phyloP scores from a whole-genome alignment of 2,888 invertebrate species.

The Hedya salicella region DNA sequence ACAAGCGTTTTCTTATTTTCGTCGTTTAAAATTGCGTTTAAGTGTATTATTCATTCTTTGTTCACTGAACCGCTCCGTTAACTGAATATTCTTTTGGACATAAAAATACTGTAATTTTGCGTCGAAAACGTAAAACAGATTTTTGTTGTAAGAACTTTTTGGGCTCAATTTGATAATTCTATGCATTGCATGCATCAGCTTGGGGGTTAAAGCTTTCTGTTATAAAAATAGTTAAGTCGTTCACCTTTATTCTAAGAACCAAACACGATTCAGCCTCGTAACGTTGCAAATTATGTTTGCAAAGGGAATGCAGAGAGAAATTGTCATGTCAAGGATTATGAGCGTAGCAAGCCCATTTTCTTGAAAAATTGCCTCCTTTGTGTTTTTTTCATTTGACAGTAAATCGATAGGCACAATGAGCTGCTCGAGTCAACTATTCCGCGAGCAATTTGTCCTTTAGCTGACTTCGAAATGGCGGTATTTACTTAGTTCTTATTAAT shows the following conservation, averaged over 20 bases:
- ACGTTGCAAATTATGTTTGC: constrained; percentile 8
- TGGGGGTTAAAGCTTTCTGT: too few relatives aligned
- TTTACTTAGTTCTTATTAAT: constrained; percentile 33
- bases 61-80: too few relatives aligned
- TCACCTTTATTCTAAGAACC: not conserved
- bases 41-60: too few relatives aligned
- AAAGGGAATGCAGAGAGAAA: constrained; percentile 16
- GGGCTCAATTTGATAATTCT: too few relatives aligned
- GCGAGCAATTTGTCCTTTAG: constrained; percentile 26
- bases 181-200: too few relatives aligned
- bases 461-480: constrained; percentile 14
- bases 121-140: too few relatives aligned
- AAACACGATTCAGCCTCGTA: not conserved
- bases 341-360: constrained; percentile 11
- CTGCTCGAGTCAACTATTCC: constrained; percentile 27
- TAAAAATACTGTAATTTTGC: too few relatives aligned
- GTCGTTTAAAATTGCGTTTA: too few relatives aligned
- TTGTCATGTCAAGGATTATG: constrained; percentile 29
- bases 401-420: constrained; percentile 39
- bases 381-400: constrained; percentile 32
- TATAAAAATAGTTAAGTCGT: too few relatives aligned
- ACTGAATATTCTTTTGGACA: too few relatives aligned
- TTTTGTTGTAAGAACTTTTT: too few relatives aligned
- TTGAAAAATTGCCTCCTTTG: constrained; percentile 28
- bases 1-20: too few relatives aligned